phyloP scores from a whole-genome alignment of 2,113 vertebrate genomes.

The Chlorodrepanis virens region DNA sequence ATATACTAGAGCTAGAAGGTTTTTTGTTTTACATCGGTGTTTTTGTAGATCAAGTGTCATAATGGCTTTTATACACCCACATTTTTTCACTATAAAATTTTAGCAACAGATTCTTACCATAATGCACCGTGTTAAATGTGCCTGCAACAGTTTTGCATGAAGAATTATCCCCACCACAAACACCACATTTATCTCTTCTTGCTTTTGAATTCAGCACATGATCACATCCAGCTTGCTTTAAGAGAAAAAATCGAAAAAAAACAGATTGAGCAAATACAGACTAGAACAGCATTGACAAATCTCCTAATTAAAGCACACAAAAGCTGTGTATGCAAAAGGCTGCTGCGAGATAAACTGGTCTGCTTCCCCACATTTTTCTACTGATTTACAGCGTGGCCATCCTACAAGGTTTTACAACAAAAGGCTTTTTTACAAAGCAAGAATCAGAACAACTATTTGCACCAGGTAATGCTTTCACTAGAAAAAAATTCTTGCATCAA shows the following conservation, averaged over 20 bases:
- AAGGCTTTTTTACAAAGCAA: background rate
- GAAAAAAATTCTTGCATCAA: background rate
- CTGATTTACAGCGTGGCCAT: background rate
- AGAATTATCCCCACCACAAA: slow-evolving; percentile 98
- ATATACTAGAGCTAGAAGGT: background rate
- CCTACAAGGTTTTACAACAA: slow-evolving; percentile 7
- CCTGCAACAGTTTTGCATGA: slow-evolving; percentile 95
- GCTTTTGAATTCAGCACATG: slow-evolving; percentile 98
- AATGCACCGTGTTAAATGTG: slow-evolving; percentile 92
- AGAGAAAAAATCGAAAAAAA: slow-evolving; percentile 64
- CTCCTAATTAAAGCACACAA: slow-evolving; percentile 50
- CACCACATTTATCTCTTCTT: slow-evolving; percentile 96
- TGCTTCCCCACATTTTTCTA: background rate
- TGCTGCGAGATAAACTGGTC: background rate
- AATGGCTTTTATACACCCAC: slow-evolving; percentile 15
- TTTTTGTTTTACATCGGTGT: background rate
- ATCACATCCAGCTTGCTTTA: slow-evolving; percentile 98
- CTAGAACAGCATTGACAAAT: slow-evolving; percentile 31
- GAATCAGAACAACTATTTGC: background rate
- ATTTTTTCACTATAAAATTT: slow-evolving; percentile 45
- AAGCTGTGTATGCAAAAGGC: slow-evolving; percentile 2
- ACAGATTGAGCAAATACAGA: slow-evolving; percentile 50
- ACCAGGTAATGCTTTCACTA: background rate
- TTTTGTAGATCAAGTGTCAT: slow-evolving; percentile 19
- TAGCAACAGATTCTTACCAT: slow-evolving; percentile 81